Evolutionary conservation across 1,140 invertebrate genomes (phyloP), one percentile per base, ranked within the genome.

Genomic region (Drosophila repletoides): DNA sequence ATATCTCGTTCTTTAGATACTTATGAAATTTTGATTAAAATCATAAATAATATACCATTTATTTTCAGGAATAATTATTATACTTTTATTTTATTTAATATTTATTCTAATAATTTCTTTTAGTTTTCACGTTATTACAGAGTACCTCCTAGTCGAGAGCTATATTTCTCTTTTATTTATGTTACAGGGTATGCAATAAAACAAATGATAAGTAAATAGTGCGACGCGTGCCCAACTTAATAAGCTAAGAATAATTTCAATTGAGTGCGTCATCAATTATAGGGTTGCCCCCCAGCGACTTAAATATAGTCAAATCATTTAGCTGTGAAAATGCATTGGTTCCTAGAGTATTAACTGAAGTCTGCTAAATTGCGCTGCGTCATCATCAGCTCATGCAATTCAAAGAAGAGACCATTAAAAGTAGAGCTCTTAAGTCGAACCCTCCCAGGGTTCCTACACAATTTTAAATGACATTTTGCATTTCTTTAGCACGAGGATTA

Each of bases 401-500:
- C 22, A 46, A 46, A 19, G 14, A 40, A 40, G n/a, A n/a, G n/a
- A 5, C n/a, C 56, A 28, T 48, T 34, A 34, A 24, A 43, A 17
- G 21, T 36, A 28, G 29, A 29, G 60, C 40, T 38, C 58, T 26
- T 21, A 2, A 46, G 36, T n/a, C n/a, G n/a, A n/a, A n/a, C n/a
- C n/a, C n/a, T n/a, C n/a, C n/a, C n/a, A n/a, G n/a, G 34, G 46
- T 40, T 41, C 24, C 10, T 22, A 17, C 10, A 26, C 22, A 24
- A 24, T 14, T 5, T 5, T 15, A 40, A 12, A 9, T 0, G n/a
- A 31, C 19, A 52, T 43, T 36, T 31, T 5, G 15, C 29, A 43
- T 46, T 58, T 33, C 36, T 56, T 28, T 48, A 43, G 29, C 51
- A 46, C 31, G 41, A 12, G 58, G 63, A 68, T 77, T 69, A 77